phyloP scores from a whole-genome alignment of 2,888 invertebrate species.

The Cheilosia pagana region DNA sequence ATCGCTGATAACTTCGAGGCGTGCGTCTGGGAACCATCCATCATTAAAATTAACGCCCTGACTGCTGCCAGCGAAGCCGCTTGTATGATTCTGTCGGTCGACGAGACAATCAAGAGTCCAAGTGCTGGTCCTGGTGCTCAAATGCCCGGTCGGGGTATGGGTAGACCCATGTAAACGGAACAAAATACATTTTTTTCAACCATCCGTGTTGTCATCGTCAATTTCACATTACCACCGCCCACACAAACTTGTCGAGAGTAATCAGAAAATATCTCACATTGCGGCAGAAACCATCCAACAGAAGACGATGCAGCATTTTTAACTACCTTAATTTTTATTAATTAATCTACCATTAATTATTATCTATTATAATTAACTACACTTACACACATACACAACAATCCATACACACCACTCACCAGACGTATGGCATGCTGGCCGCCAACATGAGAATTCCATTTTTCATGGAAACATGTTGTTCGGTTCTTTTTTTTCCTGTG shows the following conservation, averaged over 20 bases:
- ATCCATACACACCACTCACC: background rate
- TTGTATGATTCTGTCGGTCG: constrained; percentile 96
- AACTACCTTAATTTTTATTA: constrained; percentile 65
- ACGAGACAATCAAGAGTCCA: constrained; percentile 98
- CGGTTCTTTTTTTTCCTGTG: background rate
- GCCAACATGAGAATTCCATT: constrained; percentile 19
- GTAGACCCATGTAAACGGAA: constrained; percentile 87
- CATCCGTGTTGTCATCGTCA: constrained; percentile 52
- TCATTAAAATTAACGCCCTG: constrained; percentile 98
- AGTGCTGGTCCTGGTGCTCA: constrained; percentile 85
- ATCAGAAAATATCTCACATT: background rate
- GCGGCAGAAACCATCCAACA: background rate
- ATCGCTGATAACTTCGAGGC: constrained; percentile 96
- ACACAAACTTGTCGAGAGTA: background rate
- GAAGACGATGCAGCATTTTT: constrained; percentile 48
- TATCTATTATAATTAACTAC: constrained; percentile 63
- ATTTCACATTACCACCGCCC: background rate
- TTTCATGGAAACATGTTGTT: constrained; percentile 17
- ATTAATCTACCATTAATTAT: constrained; percentile 70
- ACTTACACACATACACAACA: constrained; percentile 22
- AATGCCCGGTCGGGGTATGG: constrained; percentile 89
- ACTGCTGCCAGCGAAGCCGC: constrained; percentile 98
- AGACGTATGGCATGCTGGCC: background rate
- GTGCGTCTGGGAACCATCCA: constrained; percentile 99
- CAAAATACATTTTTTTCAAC: constrained; percentile 33